Conservation (phyloP, 2,888 invertebrate species). For the Hypomecis atomaria region DNA sequence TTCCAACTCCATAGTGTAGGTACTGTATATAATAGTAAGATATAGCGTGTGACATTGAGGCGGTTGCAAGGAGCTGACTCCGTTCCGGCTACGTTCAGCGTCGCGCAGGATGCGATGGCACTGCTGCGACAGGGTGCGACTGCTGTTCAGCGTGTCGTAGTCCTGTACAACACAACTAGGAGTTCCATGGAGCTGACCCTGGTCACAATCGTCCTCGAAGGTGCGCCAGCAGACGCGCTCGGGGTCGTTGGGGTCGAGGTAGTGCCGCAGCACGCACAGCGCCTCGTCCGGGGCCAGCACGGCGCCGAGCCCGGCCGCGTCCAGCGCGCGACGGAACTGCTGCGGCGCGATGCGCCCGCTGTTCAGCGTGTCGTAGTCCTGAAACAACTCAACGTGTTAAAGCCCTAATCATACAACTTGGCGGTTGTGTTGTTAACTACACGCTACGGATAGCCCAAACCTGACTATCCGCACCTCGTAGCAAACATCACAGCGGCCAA, state of each 20-base stretch:
- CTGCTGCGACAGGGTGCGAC: slow-evolving; percentile 88
- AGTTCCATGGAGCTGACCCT: slow-evolving; percentile 76
- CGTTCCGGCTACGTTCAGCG: slow-evolving; percentile 88
- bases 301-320: slow-evolving; percentile 86
- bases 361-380: slow-evolving; percentile 89
- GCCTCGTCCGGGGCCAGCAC: slow-evolving; percentile 86
- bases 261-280: slow-evolving; percentile 86
- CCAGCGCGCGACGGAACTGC: slow-evolving; percentile 89
- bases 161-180: slow-evolving; percentile 74
- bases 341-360: slow-evolving; percentile 88
- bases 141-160: slow-evolving; percentile 88
- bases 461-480: too few relatives aligned
- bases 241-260: slow-evolving; percentile 89
- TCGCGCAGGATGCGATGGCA: slow-evolving; percentile 90
- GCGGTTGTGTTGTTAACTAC: too few relatives aligned
- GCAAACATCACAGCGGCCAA: too few relatives aligned
- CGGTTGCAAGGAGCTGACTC: too few relatives aligned
- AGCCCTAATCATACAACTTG: too few relatives aligned
- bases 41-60: too few relatives aligned
- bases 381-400: slow-evolving; percentile 9
- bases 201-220: slow-evolving; percentile 91
- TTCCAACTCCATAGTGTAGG: too few relatives aligned
- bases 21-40: too few relatives aligned
- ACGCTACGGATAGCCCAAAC: too few relatives aligned
- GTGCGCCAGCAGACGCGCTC: slow-evolving; percentile 89